Evolutionary conservation across 2,888 invertebrate species (phyloP).

Genomic region (Ochropleura leucogaster): DNA sequence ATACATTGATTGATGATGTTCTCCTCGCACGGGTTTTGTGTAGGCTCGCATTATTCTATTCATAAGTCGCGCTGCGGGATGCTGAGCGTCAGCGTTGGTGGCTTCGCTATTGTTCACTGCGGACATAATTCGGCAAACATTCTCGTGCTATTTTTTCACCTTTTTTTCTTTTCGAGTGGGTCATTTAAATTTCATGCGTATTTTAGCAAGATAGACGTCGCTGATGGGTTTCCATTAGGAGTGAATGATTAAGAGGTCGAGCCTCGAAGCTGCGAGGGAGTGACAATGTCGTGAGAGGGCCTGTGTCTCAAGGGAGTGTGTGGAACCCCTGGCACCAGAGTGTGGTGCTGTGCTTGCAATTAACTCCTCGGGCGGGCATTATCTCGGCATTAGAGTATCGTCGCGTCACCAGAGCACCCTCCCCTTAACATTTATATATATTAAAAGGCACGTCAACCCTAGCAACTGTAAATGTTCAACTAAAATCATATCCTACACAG

Average conservation of each 20-base stretch:
- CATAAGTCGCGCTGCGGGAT: slow-evolving; percentile 87
- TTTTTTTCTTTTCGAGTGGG: slow-evolving; percentile 76
- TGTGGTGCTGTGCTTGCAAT: slow-evolving; percentile 87
- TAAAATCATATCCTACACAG: slow-evolving; percentile 9
- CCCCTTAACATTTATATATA: slow-evolving; percentile 66
- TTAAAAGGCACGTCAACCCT: slow-evolving; percentile 35
- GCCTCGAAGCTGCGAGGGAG: slow-evolving; percentile 69
- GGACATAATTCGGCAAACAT: slow-evolving; percentile 85
- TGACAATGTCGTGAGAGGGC: slow-evolving; percentile 58
- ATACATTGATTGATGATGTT: slow-evolving; percentile 89
- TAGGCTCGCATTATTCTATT: slow-evolving; percentile 86
- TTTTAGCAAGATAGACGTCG: slow-evolving; percentile 78
- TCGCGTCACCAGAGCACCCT: slow-evolving; percentile 56
- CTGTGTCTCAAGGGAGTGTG: slow-evolving; percentile 74
- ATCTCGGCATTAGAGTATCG: slow-evolving; percentile 82
- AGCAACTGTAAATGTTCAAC: slow-evolving; percentile 11
- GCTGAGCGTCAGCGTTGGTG: slow-evolving; percentile 86
- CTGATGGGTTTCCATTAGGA: slow-evolving; percentile 86
- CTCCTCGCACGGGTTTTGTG: slow-evolving; percentile 85
- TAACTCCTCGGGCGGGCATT: slow-evolving; percentile 87
- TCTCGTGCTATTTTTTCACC: slow-evolving; percentile 78
- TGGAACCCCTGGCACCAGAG: slow-evolving; percentile 77
- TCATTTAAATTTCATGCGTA: slow-evolving; percentile 89
- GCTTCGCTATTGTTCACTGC: slow-evolving; percentile 84
- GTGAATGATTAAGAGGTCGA: slow-evolving; percentile 87